Evolutionary conservation across 2,113 vertebrate genomes (phyloP), one percentile per base, ranked within the genome.

Genomic region (Turdus rufiventris): DNA sequence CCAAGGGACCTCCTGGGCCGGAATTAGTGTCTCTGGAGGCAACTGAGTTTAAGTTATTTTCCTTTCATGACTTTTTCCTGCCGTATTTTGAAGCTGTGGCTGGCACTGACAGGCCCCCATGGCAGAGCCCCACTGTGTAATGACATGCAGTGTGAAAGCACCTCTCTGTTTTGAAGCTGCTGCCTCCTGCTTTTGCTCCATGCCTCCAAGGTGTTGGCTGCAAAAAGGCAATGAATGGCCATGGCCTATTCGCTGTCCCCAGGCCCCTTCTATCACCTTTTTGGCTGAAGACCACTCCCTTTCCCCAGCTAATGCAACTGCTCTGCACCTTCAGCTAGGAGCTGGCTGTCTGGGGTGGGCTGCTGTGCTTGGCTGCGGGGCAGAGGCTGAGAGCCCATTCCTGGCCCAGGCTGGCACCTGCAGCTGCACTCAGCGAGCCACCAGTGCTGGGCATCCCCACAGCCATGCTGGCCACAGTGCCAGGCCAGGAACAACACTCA

Each of bases 401-500:
- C 31, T 13, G 19, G 42, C 51, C 18, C 47, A 20, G 38, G 33
- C 19, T 50, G 63, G 53, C 40, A 29, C 33, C 81, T 80, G 45
- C 2, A 9, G 48, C 34, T 54, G 67, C 62, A 53, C 17, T 1
- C 12, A 12, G 67, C 0, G 2, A 89, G 80, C 58, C 5, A 3
- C 42, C 1, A 6, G 36, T 20, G 29, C 43, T 8, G 2, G 43
- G 6, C 0, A 1, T 18, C 34, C 33, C 1, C 61, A 29, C 12
- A 24, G 65, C 63, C 0, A 0, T 17, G 68, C 28, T 9, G 4
- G 40, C 56, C 11, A 3, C 36, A 38, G 47, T 1, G 0, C 47
- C 0, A 0, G 8, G 61, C 50, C 1, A 3, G 16, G 29, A 48
- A 33, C 48, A 54, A 2, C 0, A 0, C 54, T 56, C 51, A 31